Base-by-base conservation (phyloP, 2,113 vertebrate genomes). In the Bos javanicus region DNA sequence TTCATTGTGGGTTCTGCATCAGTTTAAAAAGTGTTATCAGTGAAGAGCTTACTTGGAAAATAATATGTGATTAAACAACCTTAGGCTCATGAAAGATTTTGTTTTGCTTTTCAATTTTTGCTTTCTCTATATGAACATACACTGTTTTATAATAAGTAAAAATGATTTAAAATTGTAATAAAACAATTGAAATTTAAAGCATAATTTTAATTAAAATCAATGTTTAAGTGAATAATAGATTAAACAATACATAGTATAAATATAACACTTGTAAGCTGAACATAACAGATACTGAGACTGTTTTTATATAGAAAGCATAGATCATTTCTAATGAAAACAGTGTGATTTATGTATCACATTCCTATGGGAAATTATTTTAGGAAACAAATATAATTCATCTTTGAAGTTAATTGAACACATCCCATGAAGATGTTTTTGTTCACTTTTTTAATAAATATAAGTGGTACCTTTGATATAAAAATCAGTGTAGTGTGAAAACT, bases 401-500 rank as follows among this genome's bases (percentile, higher is more conserved):
- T 98, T 85, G 87, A 96, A 98, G 96, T 97, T 98, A 98, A 98
- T 98, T 98, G 95, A 98, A 98, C 88, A 67, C 94, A 97, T 95
- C 89, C 92, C 52, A 52, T 36, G 0, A 67, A 97, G 81, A 81
- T 96, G 96, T 87, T 94, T 98, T 98, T 98, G 91, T 97, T 97
- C 56, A 98, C 57, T 94, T 98, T 98, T 98, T 96, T 48, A 97
- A 91, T 97, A 95, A 92, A 92, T 97, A 97, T 97, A 98, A 98
- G 82, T 91, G 96, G 84, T 96, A 98, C 76, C 87, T 98, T 98
- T 98, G 94, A 98, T 98, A 95, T 97, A 94, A 98, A 98, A 98
- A 94, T 98, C 96, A 98, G 67, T 98, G 90, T 98, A 96, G 93
- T 98, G 97, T 98, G 98, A 98, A 98, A 98, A 98, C 92, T 98